Evolutionary conservation across 2,797 vertebrate species (phyloP).

Genomic region (Chloroceryle amazona): DNA sequence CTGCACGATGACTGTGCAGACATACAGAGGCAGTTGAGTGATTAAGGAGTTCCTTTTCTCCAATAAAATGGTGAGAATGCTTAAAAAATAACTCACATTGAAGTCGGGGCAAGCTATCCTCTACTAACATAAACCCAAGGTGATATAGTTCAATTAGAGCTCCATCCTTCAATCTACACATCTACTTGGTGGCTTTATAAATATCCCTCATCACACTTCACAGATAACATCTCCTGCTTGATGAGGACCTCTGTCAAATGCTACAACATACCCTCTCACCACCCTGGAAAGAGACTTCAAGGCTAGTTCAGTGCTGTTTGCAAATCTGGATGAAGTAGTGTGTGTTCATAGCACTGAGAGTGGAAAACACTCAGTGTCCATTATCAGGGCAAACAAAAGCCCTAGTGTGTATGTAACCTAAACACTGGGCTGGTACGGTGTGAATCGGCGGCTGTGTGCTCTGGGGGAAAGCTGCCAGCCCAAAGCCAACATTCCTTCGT

Average conservation of each 20-base stretch:
- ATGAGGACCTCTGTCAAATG: background rate
- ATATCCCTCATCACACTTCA: background rate
- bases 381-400: constrained; percentile 67
- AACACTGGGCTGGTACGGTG: background rate
- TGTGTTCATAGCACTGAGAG: background rate
- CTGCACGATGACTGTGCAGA: background rate
- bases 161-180: background rate
- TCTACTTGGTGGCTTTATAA: background rate
- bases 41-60: background rate
- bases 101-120: background rate
- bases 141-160: background rate
- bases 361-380: constrained; percentile 45
- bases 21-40: background rate
- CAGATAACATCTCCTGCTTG: background rate
- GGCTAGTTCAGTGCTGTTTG: background rate
- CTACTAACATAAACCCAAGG: background rate
- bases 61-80: background rate
- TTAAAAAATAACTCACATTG: background rate
- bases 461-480: background rate
- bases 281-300: background rate
- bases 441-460: background rate
- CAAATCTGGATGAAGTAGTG: background rate
- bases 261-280: background rate
- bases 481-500: background rate
- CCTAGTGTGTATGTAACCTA: constrained; percentile 21